phyloP scores from a whole-genome alignment of 2,113 vertebrate species.

The Carassius carassius region DNA sequence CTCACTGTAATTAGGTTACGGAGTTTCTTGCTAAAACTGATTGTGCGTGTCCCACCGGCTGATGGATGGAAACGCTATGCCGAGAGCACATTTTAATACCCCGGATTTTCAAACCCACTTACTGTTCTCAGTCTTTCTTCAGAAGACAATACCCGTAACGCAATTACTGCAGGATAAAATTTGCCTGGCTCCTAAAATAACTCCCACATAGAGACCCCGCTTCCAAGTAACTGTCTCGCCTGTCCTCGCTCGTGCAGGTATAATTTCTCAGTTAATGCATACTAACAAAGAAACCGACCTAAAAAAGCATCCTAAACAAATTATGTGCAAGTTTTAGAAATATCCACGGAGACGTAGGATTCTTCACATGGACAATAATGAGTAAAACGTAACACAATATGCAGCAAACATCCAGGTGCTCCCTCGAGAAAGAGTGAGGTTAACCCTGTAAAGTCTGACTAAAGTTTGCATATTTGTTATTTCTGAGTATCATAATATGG shows the following conservation, averaged over 20 bases:
- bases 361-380: constrained; percentile 14
- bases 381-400: not conserved
- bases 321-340: not conserved
- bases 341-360: not conserved
- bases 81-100: constrained; percentile 45
- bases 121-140: constrained; percentile 46
- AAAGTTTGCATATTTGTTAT: too few species aligned
- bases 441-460: not conserved
- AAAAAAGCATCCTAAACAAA: not conserved
- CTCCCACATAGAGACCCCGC: constrained; percentile 22
- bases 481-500: too few species aligned
- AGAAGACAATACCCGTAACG: constrained; percentile 44
- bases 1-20: constrained; percentile 36
- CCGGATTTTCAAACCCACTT: constrained; percentile 42
- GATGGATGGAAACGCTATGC: constrained; percentile 40
- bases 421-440: not conserved
- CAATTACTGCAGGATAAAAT: constrained; percentile 41
- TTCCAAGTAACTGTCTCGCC: constrained; percentile 35
- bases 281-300: constrained; percentile 13
- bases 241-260: constrained; percentile 11
- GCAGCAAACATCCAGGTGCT: not conserved
- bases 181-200: constrained; percentile 38
- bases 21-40: constrained; percentile 12
- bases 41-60: constrained; percentile 4
- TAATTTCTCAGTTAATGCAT: constrained; percentile 28